These are phyloP conservation scores for Pogonognathellus flavescens DNA, from an alignment of 1,140 invertebrate genomes.

Conservation along the genomic window DNA sequence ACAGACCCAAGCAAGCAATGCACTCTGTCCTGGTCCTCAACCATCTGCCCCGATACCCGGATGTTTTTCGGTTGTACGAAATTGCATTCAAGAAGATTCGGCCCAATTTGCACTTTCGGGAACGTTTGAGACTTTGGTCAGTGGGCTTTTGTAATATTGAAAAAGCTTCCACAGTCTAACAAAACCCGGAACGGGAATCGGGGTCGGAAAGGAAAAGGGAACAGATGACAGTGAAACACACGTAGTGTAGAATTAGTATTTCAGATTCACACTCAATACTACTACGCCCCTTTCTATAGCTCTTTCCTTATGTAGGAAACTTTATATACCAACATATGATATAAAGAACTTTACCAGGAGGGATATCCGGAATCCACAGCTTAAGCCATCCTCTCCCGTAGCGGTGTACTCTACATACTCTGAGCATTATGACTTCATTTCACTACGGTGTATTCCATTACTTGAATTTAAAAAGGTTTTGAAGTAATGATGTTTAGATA, in stretches of 20 bases:
- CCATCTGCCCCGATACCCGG: background rate
- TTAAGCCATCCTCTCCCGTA: too few species aligned
- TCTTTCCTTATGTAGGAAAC: too few species aligned
- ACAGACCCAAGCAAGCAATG: background rate
- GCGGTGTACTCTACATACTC: too few species aligned
- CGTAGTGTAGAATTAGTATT: background rate
- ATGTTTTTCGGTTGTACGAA: background rate
- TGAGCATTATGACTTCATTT: too few species aligned
- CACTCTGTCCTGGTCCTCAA: background rate
- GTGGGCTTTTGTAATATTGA: conserved; percentile 29
- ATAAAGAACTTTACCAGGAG: too few species aligned
- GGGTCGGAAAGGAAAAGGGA: background rate
- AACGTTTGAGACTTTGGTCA: conserved; percentile 28
- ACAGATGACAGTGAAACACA: background rate
- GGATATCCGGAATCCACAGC: too few species aligned
- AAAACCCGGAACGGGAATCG: background rate
- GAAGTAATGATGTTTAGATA: too few species aligned
- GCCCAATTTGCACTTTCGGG: conserved; percentile 30
- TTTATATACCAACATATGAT: too few species aligned
- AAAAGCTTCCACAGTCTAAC: background rate
- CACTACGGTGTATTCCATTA: too few species aligned
- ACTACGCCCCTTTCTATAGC: background rate
- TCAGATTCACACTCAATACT: background rate
- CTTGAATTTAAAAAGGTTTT: too few species aligned
- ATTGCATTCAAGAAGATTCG: background rate